Base-by-base conservation (phyloP, 2,113 vertebrate genomes). In the Isurus oxyrinchus region DNA sequence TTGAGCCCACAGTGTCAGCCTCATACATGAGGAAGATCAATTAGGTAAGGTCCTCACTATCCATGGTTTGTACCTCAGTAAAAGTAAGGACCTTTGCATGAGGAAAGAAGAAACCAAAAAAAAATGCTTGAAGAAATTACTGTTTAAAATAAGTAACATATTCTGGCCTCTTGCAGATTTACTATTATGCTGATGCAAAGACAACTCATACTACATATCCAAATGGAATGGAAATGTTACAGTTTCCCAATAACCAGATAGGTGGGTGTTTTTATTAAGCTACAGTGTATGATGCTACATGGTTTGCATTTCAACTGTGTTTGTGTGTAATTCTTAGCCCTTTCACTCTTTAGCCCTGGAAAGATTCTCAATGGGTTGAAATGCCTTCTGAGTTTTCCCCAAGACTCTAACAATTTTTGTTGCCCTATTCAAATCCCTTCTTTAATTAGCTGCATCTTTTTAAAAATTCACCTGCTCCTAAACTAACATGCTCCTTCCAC, bases 161-260 rank as follows among this genome's bases (percentile, higher is more conserved):
- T 40, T 91, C 13, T n/a, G 57, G 61, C 49, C 57, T 91, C 67
- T 97, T 97, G 57, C 97, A 98, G 98, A 97, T 98, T 96, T 98
- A 98, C 97, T 97, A 97, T 96, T 98, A 98, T 57, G 97, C 97
- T 96, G 97, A 97, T 40, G 96, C 98, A 88, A 97, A 97, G 97
- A 98, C 97, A 23, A 98, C 97, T 11, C 98, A 97, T 25, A 98
- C 96, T 16, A 97, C 97, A 93, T 98, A 97, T 96, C 97, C 98
- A 2, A 96, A 96, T 95, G 98, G 98, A 76, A 96, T 98, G 96
- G 97, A 98, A 96, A 96, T 98, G 0, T 69, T 98, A 88, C 96
- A 97, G 40, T 98, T 98, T 94, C 97, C 98, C 49, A 98, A 98
- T 97, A 98, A 98, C 95, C 98, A 98, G 97, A 98, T 97, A 96